Conservation (phyloP, 1,140 invertebrate species). For the Dendroctonus valens region DNA sequence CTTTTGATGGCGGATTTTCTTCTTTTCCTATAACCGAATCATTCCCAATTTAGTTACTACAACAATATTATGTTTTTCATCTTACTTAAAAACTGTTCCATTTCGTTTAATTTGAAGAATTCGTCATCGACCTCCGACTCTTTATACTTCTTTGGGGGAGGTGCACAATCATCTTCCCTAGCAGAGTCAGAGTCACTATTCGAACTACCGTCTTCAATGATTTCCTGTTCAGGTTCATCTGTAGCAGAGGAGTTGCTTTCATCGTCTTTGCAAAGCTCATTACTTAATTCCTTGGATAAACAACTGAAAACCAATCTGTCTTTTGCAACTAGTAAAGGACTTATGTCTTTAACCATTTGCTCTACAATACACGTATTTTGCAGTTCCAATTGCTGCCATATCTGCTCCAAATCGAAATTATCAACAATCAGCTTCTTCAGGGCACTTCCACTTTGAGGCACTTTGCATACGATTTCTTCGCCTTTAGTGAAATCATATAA, state of each 20-base stretch:
- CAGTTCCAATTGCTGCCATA: conserved; percentile 87
- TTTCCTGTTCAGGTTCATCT: background rate
- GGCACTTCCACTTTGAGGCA: conserved; percentile 50
- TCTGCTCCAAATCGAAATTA: conserved; percentile 86
- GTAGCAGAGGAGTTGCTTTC: background rate
- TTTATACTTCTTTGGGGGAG: conserved; percentile 36
- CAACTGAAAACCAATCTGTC: conserved; percentile 40
- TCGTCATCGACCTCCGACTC: conserved; percentile 82
- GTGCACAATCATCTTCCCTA: conserved; percentile 42
- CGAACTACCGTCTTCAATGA: conserved; percentile 6
- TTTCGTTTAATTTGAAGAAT: conserved; percentile 87
- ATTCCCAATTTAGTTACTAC: background rate
- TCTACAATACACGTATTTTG: conserved; percentile 68
- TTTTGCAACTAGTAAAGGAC: conserved; percentile 39
- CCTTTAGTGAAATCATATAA: conserved; percentile 70
- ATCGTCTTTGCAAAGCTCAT: background rate
- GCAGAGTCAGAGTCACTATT: conserved; percentile 16
- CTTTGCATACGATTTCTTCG: conserved; percentile 48
- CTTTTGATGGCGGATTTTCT: conserved; percentile 6
- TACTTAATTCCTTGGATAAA: conserved; percentile 20
- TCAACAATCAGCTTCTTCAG: conserved; percentile 73
- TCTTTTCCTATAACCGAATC: conserved; percentile 13
- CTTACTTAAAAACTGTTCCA: conserved; percentile 73
- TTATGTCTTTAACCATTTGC: conserved; percentile 53
- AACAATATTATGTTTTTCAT: background rate